Evolutionary conservation across 2,797 vertebrate genomes (phyloP), one percentile per base, ranked within the genome.

Genomic region (Sebastes hopkinsi): DNA sequence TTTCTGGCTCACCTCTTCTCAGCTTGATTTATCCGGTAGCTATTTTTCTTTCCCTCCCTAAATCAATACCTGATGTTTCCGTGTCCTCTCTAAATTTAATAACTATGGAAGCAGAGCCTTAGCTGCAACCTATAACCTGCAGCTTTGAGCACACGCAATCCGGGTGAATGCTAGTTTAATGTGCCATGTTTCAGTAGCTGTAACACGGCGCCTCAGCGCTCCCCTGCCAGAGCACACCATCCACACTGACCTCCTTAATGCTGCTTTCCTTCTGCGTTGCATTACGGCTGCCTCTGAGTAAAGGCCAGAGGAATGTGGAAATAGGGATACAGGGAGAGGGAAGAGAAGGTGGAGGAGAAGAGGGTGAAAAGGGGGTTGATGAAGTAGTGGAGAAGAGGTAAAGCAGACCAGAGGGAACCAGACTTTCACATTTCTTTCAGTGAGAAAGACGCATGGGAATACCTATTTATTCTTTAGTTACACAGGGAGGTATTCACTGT

Each of bases 281-380:
- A 89, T 91, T 92, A 90, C 70, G 23, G 58, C 79, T 75, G 56
- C 80, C 78, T 88, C 78, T 88, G 88, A 83, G 84, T 78, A n/a
- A 60, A 65, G 78, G 84, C 86, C 86, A 90, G 83, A 92, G 92
- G 91, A 93, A 94, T 92, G 88, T 80, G 32, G 75, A 81, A 59
- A 30, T n/a, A 13, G 76, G 60, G 73, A 81, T 59, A 34, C 23
- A 23, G 76, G 60, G 69, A 83, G 72, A 42, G 60, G 6, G 7
- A 50, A 72, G 72, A 72, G 58, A 25, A 23, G 46, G 58, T 68
- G 62, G 68, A 67, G 74, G 66, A 69, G 25, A 50, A 67, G 34
- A 64, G 62, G 79, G 59, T 59, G 46, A 46, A 46, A 50, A 25
- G 25, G 38, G 55, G 65, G 59, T 9, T 73, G 34, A 54, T 50